phyloP scores from a whole-genome alignment of 2,113 vertebrate species.

The Carlito syrichta region DNA sequence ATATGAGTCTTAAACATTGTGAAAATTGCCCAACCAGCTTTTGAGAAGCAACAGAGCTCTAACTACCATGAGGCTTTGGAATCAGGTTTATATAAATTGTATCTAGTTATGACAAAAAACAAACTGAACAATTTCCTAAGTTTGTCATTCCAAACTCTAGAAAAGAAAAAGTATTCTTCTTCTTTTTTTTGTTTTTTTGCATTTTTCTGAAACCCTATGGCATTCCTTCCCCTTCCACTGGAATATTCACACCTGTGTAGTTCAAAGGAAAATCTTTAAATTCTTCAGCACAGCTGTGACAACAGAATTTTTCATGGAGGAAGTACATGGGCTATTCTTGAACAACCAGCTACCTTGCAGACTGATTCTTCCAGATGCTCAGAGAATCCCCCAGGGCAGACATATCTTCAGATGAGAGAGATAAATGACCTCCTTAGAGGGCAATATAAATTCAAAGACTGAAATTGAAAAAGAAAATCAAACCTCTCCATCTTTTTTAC shows the following conservation, averaged over 20 bases:
- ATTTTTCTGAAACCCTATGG: neutral
- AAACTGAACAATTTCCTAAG: neutral
- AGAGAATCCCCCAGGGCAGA: neutral
- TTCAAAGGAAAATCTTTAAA: neutral
- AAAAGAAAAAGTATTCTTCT: neutral
- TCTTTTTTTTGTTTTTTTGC: neutral
- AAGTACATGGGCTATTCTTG: neutral
- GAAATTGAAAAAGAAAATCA: constrained; percentile 21
- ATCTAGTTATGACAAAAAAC: neutral
- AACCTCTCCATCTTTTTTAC: neutral
- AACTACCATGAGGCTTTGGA: neutral
- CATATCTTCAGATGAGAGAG: neutral
- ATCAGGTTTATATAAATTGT: neutral
- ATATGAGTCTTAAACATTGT: neutral
- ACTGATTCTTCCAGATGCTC: neutral
- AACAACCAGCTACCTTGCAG: neutral
- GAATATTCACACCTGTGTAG: neutral
- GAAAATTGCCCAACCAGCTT: neutral
- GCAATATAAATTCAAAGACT: neutral
- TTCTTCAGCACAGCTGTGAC: neutral
- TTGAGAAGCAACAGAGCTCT: neutral
- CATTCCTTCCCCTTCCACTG: neutral
- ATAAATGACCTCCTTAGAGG: constrained; percentile 14
- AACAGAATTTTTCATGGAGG: neutral
- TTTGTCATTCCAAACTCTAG: too few species aligned